Conservation (phyloP, 1,140 invertebrate genomes). For the Cyphomyrmex costatus region DNA sequence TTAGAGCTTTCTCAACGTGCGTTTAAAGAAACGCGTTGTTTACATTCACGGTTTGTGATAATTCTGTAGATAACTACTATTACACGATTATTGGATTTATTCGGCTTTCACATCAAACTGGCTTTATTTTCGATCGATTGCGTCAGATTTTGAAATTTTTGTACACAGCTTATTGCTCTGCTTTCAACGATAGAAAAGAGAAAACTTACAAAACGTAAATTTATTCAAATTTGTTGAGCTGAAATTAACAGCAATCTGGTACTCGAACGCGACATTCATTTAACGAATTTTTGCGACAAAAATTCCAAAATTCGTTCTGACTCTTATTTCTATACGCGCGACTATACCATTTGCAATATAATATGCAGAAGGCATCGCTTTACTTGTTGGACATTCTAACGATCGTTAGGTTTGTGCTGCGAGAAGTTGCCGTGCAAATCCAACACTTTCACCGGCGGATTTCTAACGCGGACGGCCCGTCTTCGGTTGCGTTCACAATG, state of each 20-base stretch:
- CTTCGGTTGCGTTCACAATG: constrained; percentile 65
- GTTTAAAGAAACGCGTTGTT: constrained; percentile 24
- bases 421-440: constrained; percentile 69
- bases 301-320: constrained; percentile 23
- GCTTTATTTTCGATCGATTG: background rate
- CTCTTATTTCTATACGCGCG: background rate
- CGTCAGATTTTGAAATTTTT: background rate
- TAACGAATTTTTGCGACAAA: background rate
- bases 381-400: constrained; percentile 66
- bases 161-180: background rate
- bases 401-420: constrained; percentile 27
- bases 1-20: constrained; percentile 7
- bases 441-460: constrained; percentile 84
- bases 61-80: background rate
- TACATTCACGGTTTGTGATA: constrained; percentile 2
- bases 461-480: constrained; percentile 78
- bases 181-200: background rate
- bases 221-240: background rate
- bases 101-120: background rate
- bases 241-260: background rate
- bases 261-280: background rate
- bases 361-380: constrained; percentile 56
- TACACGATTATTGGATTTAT: constrained; percentile 6
- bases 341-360: background rate
- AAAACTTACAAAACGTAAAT: background rate